Evolutionary conservation across 2,113 vertebrate genomes (phyloP), one percentile per base, ranked within the genome.

Genomic region (Ochotona curzoniae): DNA sequence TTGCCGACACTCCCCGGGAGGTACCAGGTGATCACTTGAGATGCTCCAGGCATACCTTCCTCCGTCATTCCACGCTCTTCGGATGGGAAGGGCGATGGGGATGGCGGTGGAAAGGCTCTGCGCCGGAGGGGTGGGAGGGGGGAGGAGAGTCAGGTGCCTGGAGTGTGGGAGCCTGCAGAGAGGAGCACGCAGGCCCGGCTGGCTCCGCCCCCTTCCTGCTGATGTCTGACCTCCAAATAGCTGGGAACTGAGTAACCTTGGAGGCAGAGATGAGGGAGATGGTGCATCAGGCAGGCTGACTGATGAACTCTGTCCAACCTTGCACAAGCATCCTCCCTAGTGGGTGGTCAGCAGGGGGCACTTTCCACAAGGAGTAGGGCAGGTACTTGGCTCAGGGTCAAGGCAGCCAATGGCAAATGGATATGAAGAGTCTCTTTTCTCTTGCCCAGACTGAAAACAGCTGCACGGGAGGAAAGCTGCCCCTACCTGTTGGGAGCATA

Each of bases 21-120:
- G 94, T 38, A 66, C 86, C 97, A 96, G 95, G 93, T 96, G 97
- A 97, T 96, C 86, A 87, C 94, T 94, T 96, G 93, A 89, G 96
- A 0, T 17, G 90, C 89, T 79, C 90, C 93, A 90, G 79, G 96
- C 91, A 87, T 82, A 87, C 79, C 93, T 87, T 94, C 95, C 93
- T 83, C 89, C 95, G n/a, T 93, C 92, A 76, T 89, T 89, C 95
- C 90, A 64, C 75, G 86, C 96, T 93, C 94, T 96, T 90, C 38
- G 79, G 66, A 73, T 85, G 88, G 84, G 93, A 78, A 97, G 94
- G 95, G 93, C 9, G 32, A 92, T 12, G 83, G 93, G 7, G 32
- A 92, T 13, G 83, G 93, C 54, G 73, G 83, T 74, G 91, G 95
- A 92, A 96, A 63, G 0, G 87, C 91, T 83, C 75, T 5, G 5